Percentiles rank a stretch among this genome's conserved stretches.
Evolutionary conservation across 2,797 vertebrate species (phyloP).

Genomic region (Coreius guichenoti): DNA sequence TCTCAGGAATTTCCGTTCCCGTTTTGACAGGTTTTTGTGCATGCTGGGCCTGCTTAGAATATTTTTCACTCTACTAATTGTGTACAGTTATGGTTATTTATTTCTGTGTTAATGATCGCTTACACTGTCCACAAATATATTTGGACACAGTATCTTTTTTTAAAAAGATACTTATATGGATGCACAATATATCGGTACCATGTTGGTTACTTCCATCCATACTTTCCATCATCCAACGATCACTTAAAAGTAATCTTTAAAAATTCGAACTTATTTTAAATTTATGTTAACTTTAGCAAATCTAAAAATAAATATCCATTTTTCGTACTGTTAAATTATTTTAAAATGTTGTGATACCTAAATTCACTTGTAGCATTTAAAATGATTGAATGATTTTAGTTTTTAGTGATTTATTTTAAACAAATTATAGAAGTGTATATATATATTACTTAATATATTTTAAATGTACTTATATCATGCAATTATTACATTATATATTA

Average conservation of each 20-base stretch:
- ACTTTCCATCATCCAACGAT: background rate
- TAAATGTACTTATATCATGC: background rate
- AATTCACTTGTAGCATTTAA: background rate
- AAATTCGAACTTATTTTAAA: background rate
- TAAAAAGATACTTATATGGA: background rate
- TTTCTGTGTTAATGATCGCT: background rate
- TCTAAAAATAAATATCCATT: background rate
- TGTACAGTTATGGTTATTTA: background rate
- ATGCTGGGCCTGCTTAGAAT: background rate
- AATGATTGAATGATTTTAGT: background rate
- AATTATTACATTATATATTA: background rate
- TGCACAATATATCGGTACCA: background rate
- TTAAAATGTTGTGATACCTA: background rate
- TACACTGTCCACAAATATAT: background rate
- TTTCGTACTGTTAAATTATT: background rate
- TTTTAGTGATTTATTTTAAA: background rate
- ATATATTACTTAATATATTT: background rate
- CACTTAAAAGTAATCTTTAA: background rate
- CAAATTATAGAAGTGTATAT: background rate
- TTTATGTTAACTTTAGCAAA: background rate
- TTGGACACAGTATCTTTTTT: background rate
- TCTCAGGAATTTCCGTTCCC: conserved; percentile 42
- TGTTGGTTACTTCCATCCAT: background rate
- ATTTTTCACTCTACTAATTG: background rate
- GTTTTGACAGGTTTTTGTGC: background rate